Evolutionary conservation across 1,140 invertebrate species (phyloP).

Genomic region (Hesperophylax magnus): DNA sequence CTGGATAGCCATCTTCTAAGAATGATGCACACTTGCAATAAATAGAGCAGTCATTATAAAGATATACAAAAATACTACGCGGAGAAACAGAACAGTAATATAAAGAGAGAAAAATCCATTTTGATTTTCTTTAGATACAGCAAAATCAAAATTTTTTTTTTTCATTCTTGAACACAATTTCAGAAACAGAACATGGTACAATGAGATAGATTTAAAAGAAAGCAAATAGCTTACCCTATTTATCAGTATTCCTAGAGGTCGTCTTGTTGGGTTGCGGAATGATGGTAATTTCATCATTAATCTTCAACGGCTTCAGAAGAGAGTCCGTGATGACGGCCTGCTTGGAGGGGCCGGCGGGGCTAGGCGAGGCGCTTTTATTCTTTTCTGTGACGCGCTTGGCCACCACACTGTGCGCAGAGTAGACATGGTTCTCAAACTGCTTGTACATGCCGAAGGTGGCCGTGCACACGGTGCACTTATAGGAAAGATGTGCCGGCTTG

Average conservation of each 20-base stretch:
- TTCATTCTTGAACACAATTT: too few relatives aligned
- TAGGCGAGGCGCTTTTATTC: slow-evolving; percentile 63
- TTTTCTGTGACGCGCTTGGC: slow-evolving; percentile 84
- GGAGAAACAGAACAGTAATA: too few relatives aligned
- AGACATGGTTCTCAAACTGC: slow-evolving; percentile 94
- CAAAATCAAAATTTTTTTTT: too few relatives aligned
- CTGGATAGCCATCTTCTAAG: too few relatives aligned
- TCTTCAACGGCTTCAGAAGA: slow-evolving; percentile 87
- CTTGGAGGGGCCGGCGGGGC: slow-evolving; percentile 62
- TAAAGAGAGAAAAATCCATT: too few relatives aligned
- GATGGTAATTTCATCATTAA: slow-evolving; percentile 94
- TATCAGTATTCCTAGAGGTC: slow-evolving; percentile 52
- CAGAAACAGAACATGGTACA: too few relatives aligned
- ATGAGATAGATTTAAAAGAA: not conserved
- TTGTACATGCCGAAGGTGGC: slow-evolving; percentile 96
- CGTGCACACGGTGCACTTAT: slow-evolving; percentile 95
- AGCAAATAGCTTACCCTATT: slow-evolving; percentile 6
- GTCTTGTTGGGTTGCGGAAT: slow-evolving; percentile 85
- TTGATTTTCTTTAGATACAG: too few relatives aligned
- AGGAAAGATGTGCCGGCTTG: slow-evolving; percentile 92
- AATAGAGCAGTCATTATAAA: too few relatives aligned
- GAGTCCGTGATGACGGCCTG: slow-evolving; percentile 72
- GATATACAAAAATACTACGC: too few relatives aligned
- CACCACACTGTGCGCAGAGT: slow-evolving; percentile 90
- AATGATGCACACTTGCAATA: too few relatives aligned